Conservation (phyloP, 2,113 vertebrate species). For the Pelecanoides urinatrix region DNA sequence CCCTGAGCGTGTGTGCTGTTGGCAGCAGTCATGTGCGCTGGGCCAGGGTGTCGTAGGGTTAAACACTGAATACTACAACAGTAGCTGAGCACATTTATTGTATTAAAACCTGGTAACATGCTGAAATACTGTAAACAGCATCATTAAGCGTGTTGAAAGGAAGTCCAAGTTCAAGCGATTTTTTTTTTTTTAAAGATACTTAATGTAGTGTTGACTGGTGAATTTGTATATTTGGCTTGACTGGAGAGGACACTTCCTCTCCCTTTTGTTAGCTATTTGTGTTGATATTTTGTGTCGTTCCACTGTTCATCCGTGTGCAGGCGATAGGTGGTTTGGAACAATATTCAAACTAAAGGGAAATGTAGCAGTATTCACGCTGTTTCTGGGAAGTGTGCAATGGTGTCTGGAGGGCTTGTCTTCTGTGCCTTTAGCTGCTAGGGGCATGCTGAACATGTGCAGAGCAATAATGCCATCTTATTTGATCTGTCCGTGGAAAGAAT, state of each 20-base stretch:
- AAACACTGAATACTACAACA: neutral
- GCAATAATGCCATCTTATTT: neutral
- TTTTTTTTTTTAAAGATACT: neutral
- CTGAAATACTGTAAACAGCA: conserved; percentile 36
- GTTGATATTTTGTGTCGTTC: neutral
- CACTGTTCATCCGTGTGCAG: neutral
- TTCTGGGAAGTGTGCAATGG: neutral
- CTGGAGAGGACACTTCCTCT: conserved; percentile 27
- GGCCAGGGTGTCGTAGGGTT: neutral
- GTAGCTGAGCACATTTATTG: conserved; percentile 22
- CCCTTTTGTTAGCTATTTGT: neutral
- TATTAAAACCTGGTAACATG: neutral
- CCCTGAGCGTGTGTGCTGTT: neutral
- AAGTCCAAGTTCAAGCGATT: conserved; percentile 60
- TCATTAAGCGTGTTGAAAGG: conserved; percentile 58
- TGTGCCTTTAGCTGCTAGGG: neutral
- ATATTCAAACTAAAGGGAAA: neutral
- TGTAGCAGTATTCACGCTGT: neutral
- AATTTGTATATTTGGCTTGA: conserved; percentile 56
- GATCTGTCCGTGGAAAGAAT: neutral
- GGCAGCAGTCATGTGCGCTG: neutral
- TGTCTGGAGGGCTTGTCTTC: neutral
- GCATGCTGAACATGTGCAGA: neutral
- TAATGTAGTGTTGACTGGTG: conserved; percentile 45
- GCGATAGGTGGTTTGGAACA: neutral